Conservation (phyloP, 2,888 invertebrate species). For the Xylota segnis region DNA sequence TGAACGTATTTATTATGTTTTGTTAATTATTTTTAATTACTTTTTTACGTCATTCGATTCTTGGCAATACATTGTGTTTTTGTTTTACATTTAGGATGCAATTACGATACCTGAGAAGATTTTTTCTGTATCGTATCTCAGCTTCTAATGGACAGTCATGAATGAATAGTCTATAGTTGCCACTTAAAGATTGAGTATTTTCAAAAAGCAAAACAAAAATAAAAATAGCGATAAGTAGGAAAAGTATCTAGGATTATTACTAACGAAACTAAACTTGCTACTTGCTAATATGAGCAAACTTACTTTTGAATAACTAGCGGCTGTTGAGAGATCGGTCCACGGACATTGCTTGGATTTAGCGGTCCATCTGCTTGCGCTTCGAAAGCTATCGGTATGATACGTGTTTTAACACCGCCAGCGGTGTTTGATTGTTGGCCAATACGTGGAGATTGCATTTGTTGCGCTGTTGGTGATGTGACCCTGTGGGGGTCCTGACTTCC, state of each 20-base stretch:
- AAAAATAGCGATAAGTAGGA: constrained; percentile 59
- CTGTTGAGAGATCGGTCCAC: constrained; percentile 82
- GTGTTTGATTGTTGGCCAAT: constrained; percentile 78
- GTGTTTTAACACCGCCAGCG: constrained; percentile 80
- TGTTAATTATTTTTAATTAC: constrained; percentile 26
- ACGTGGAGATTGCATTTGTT: constrained; percentile 78
- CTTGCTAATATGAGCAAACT: constrained; percentile 76
- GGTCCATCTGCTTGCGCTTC: constrained; percentile 82
- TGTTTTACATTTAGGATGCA: constrained; percentile 31
- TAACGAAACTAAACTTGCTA: neutral
- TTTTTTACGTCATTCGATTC: constrained; percentile 14
- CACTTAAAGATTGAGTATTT: constrained; percentile 78
- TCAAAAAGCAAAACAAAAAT: constrained; percentile 10
- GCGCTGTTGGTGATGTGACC: constrained; percentile 81
- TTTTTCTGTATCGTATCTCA: constrained; percentile 83
- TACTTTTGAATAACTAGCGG: constrained; percentile 84
- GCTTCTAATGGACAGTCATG: constrained; percentile 84
- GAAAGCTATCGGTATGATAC: constrained; percentile 88
- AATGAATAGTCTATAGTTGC: constrained; percentile 83
- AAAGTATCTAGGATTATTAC: neutral
- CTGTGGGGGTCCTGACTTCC: constrained; percentile 76
- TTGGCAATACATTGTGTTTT: neutral
- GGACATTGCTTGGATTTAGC: constrained; percentile 77
- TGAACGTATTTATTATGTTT: constrained; percentile 4
- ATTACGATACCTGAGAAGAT: constrained; percentile 83